Evolutionary conservation across 2,888 invertebrate genomes (phyloP), one percentile per base, ranked within the genome.

Genomic region (Arge pagana): DNA sequence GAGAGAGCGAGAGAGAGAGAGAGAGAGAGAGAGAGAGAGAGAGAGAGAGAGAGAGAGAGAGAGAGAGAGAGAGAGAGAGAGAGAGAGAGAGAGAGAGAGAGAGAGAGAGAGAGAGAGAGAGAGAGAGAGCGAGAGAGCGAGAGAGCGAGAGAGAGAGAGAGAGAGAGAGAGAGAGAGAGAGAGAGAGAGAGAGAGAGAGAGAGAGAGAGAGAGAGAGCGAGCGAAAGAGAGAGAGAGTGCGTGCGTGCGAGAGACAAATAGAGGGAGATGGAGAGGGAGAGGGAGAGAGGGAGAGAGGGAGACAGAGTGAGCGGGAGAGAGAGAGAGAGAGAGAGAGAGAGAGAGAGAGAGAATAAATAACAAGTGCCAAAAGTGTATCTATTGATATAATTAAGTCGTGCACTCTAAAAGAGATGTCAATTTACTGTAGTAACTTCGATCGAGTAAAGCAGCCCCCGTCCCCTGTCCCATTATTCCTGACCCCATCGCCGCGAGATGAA

Each of bases 361-460:
- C 10, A n/a, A 40, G 49, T 37, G 40, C 37, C 49, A 49, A 40
- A 40, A 49, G 37, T 40, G 31, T 40, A 48, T 40, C 39, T 45
- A 45, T 45, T 45, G 23, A 13, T 45, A 16, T 11, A 33, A 45
- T 23, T 31, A 45, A 45, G 33, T 23, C 33, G 33, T 33, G 45
- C 45, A 45, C 45, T 45, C 35, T 45, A n/a, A n/a, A n/a, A n/a
- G 59, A 56, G 57, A 61, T 60, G 66, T 68, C 64, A 68, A 67
- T 68, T 68, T 64, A 62, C 53, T 52, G 41, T 56, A 61, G 52
- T 60, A 62, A 61, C 55, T 64, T 62, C 57, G 61, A 64, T 60
- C 60, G 62, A 62, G 60, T 55, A 53, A 56, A 61, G 63, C 60
- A n/a, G n/a, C n/a, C n/a, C n/a, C n/a, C n/a, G n/a, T n/a, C n/a